Conservation (phyloP, 2,113 vertebrate species). For the Donacobius atricapilla region DNA sequence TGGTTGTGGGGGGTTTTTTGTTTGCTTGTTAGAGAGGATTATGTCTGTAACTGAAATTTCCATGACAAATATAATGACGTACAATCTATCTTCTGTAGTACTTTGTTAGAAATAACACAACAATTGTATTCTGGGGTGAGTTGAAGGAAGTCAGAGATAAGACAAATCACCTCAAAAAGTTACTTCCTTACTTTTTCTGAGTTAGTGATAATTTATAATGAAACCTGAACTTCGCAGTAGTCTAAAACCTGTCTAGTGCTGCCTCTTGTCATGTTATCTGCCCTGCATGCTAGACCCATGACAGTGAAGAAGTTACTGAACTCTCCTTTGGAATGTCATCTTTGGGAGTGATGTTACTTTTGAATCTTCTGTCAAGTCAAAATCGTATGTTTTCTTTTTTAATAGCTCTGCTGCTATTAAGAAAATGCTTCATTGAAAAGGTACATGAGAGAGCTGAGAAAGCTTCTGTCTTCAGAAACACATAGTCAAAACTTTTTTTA, state of each 20-base stretch:
- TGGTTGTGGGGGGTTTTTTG: neutral
- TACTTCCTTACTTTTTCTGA: neutral
- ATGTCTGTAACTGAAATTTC: neutral
- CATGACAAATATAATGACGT: neutral
- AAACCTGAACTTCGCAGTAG: neutral
- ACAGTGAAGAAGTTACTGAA: neutral
- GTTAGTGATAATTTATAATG: neutral
- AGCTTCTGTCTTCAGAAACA: neutral
- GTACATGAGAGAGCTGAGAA: neutral
- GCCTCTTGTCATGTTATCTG: fast-evolving
- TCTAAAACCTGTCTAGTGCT: neutral
- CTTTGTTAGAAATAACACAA: neutral
- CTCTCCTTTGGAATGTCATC: neutral
- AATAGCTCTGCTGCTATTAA: neutral
- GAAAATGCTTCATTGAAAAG: neutral
- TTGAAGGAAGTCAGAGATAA: neutral
- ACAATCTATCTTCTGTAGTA: neutral
- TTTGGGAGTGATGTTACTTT: neutral
- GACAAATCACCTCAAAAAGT: neutral
- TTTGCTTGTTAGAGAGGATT: neutral
- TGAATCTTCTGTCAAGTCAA: neutral
- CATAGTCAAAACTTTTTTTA: neutral
- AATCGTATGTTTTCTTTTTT: neutral
- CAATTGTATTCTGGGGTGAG: neutral
- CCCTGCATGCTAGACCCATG: neutral